Conservation (phyloP, 1,140 invertebrate genomes). For the Mylabris phalerata region DNA sequence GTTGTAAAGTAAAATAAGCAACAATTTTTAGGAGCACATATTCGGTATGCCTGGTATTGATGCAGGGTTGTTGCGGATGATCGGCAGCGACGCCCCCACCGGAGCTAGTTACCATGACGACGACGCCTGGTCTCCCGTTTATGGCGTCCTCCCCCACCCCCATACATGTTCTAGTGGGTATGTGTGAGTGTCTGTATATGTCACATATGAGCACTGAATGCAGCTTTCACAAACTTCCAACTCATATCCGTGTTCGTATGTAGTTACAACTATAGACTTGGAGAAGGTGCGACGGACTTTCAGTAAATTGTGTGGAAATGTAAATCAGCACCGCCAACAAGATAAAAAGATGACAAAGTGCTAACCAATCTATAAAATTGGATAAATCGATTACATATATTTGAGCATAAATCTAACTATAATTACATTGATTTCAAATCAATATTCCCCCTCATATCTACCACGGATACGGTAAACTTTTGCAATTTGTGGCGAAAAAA, state of each 20-base stretch:
- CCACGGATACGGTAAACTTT: no score
- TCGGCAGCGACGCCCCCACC: slow-evolving; percentile 32
- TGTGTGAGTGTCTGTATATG: slow-evolving; percentile 1
- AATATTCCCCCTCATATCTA: no score
- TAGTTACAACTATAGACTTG: neutral
- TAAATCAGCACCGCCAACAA: no score
- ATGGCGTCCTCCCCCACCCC: slow-evolving; percentile 19
- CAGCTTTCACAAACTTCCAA: no score
- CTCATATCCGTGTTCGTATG: neutral
- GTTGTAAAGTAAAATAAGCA: slow-evolving; percentile 3
- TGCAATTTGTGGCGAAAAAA: no score
- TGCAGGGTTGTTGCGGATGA: slow-evolving; percentile 33
- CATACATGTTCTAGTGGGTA: neutral
- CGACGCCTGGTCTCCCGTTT: slow-evolving; percentile 12
- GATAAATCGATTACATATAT: no score
- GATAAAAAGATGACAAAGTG: no score
- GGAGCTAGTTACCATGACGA: slow-evolving; percentile 24
- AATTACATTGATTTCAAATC: no score
- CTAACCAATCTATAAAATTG: no score
- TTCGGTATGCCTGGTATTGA: slow-evolving; percentile 26
- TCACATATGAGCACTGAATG: slow-evolving; percentile 23
- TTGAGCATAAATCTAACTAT: no score
- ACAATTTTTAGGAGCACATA: slow-evolving; percentile 11
- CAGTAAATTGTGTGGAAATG: no score
- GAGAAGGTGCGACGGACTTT: neutral